Evolutionary conservation across 2,113 vertebrate species (phyloP), one percentile per base, ranked within the genome.

Genomic region (Gymnogyps californianus): DNA sequence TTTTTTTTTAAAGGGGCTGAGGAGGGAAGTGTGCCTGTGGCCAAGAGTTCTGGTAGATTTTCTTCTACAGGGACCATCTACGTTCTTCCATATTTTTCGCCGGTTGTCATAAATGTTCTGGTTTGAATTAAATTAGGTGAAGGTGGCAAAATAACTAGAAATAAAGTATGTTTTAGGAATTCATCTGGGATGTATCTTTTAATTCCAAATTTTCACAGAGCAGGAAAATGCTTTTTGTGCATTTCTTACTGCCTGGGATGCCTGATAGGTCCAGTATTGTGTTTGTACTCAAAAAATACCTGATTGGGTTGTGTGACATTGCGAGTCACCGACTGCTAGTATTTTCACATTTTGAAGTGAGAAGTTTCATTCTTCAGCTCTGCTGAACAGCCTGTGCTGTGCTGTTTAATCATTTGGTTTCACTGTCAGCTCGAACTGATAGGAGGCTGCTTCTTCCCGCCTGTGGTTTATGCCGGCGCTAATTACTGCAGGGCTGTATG

Each of bases 381-480:
- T 77, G 88, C 78, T 90, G 12, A 69, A 6, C 77, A 64, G 82
- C 38, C 69, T 47, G 31, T 66, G 71, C 83, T 1, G 2, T 72
- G 72, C 28, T 44, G 51, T 74, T 94, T 42, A 40, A 64, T 87
- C 36, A 6, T 31, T 57, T 40, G 71, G 34, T 36, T 87, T 89
- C 36, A 7, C 46, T 51, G 75, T 61, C 40, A 31, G 81, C 47
- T 61, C 0, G 0, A 64, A 31, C 20, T 47, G 87, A 42, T 47
- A 38, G 55, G 82, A 80, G 71, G 74, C 77, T 95, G 47, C 85
- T 67, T 67, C 79, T 95, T 36, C 87, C 70, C 58, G 54, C 91
- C 94, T 4, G 17, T 2, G 1, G 31, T 91, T 85, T 82, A 40
- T 87, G 77, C 77, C 10, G 5, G 67, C 42, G 1, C 64, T 66